A percentile compares a stretch with the other conserved stretches of the same genome.
Conservation (phyloP, 2,797 vertebrate genomes). For the Macropus fuliginosus region DNA sequence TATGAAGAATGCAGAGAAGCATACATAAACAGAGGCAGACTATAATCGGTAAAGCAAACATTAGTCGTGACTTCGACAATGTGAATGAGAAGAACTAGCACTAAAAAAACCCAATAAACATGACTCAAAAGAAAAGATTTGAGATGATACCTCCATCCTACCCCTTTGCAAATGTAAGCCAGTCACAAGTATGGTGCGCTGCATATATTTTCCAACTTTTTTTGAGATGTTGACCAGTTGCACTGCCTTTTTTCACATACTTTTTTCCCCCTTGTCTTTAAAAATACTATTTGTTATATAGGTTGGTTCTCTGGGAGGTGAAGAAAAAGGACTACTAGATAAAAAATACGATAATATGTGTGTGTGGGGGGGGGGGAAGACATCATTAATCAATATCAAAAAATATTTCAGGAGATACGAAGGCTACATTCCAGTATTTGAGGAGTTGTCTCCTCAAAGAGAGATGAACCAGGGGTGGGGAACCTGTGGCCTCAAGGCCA, state of each 20-base stretch:
- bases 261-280: not conserved
- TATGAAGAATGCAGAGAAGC: not conserved
- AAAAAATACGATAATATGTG: not conserved
- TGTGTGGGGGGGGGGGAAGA: not conserved
- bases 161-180: not conserved
- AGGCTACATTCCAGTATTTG: too few relatives aligned
- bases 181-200: not conserved
- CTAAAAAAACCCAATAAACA: not conserved
- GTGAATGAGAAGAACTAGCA: not conserved
- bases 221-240: not conserved
- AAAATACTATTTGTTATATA: not conserved
- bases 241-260: not conserved
- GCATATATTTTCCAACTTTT: not conserved
- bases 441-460: too few relatives aligned
- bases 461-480: too few relatives aligned
- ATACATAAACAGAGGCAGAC: not conserved
- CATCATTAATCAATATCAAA: not conserved
- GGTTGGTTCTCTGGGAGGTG: not conserved
- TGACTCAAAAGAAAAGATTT: not conserved
- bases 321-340: not conserved
- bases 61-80: not conserved
- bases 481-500: too few relatives aligned
- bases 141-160: not conserved
- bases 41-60: not conserved
- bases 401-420: too few relatives aligned